Conservation (phyloP, 2,888 invertebrate species). For the Apomyelois bistriatella region DNA sequence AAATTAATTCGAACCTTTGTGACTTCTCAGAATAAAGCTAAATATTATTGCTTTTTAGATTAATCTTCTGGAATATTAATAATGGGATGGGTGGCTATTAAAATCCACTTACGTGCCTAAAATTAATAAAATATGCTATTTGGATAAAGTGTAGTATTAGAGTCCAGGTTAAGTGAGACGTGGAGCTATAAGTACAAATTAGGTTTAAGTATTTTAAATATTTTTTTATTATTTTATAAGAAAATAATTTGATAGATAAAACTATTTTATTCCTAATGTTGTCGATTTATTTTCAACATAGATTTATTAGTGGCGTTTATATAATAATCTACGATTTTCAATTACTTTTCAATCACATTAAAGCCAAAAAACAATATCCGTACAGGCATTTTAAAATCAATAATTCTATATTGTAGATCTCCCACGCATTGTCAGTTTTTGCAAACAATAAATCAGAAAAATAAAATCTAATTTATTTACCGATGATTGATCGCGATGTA, state of each 20-base stretch:
- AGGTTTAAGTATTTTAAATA: no score
- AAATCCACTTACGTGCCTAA: background rate
- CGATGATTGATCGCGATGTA: constrained; percentile 24
- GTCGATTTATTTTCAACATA: no score
- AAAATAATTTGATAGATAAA: no score
- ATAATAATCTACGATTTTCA: no score
- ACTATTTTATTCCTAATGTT: no score
- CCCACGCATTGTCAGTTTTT: constrained; percentile 16
- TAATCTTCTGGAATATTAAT: background rate
- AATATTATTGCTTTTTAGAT: background rate
- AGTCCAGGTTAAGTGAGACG: background rate
- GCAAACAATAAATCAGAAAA: constrained; percentile 4
- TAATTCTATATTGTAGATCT: constrained; percentile 2
- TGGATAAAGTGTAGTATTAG: background rate
- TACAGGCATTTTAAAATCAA: background rate
- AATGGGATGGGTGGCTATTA: background rate
- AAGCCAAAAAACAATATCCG: no score
- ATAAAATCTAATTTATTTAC: constrained; percentile 9
- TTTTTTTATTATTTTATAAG: no score
- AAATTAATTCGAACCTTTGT: constrained; percentile 2
- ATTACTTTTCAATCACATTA: no score
- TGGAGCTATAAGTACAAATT: no score
- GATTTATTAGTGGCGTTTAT: no score
- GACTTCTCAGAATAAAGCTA: background rate
- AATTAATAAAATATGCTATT: constrained; percentile 1